phyloP scores from a whole-genome alignment of 1,140 invertebrate species.

The Eueides isabella region DNA sequence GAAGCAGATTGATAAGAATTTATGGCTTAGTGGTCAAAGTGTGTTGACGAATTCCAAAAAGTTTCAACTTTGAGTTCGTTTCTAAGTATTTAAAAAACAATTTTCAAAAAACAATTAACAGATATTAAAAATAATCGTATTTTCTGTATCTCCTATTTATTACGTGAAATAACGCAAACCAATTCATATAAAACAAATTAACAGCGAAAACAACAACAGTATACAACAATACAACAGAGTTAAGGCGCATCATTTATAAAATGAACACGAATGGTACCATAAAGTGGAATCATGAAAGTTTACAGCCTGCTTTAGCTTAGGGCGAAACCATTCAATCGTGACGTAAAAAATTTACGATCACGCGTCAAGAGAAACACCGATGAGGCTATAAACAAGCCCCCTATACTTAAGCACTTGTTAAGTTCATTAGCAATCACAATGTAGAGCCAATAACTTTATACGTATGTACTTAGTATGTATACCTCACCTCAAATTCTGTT shows the following conservation, averaged over 20 bases:
- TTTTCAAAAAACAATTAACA: too few relatives aligned
- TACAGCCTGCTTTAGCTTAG: conserved; percentile 78
- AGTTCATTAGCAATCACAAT: conserved; percentile 70
- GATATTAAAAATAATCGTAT: too few relatives aligned
- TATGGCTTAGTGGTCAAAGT: too few relatives aligned
- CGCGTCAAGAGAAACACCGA: conserved; percentile 79
- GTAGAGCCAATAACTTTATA: conserved; percentile 35
- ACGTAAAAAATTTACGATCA: conserved; percentile 80
- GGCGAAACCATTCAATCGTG: conserved; percentile 74
- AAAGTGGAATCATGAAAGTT: conserved; percentile 77
- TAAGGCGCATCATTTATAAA: conserved; percentile 74
- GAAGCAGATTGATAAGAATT: too few relatives aligned
- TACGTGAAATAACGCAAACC: neutral
- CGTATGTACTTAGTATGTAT: neutral
- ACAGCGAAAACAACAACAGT: conserved; percentile 14
- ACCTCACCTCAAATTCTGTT: too few relatives aligned
- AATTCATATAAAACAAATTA: conserved; percentile 18
- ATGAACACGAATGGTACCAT: conserved; percentile 74
- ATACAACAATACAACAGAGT: conserved; percentile 39
- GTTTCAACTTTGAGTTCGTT: too few relatives aligned
- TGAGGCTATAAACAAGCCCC: conserved; percentile 75
- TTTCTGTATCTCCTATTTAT: neutral
- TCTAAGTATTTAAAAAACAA: too few relatives aligned
- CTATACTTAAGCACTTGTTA: conserved; percentile 69
- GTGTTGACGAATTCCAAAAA: too few relatives aligned